These are phyloP conservation scores for Onychomys torridus DNA, from an alignment of 2,797 vertebrate genomes.

Conservation along the genomic window DNA sequence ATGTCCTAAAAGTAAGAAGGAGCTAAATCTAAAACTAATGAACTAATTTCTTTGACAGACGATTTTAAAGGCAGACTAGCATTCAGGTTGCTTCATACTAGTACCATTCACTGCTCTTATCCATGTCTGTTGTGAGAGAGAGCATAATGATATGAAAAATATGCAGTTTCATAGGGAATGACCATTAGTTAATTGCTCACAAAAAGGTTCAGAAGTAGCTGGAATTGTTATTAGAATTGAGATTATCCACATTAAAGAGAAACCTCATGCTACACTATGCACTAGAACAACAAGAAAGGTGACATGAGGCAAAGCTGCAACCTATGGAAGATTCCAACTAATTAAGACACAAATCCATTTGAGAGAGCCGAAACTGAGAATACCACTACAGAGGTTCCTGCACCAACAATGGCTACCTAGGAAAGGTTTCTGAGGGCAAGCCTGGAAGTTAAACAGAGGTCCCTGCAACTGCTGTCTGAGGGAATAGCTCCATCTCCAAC, in stretches of 20 bases:
- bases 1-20: background rate
- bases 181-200: background rate
- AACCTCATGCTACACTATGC: background rate
- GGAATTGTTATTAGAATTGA: background rate
- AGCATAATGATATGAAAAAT: background rate
- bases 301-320: background rate
- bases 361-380: background rate
- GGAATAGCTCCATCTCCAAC: background rate
- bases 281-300: background rate
- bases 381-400: background rate
- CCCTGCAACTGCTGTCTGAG: background rate
- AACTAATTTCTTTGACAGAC: background rate
- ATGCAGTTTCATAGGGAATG: background rate
- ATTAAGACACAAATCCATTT: background rate
- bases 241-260: background rate
- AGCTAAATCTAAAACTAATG: background rate
- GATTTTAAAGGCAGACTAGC: background rate
- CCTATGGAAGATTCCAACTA: background rate
- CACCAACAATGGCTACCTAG: background rate
- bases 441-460: background rate
- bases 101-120: background rate
- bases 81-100: background rate
- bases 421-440: background rate
- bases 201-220: background rate
- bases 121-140: background rate